Conservation (phyloP, 2,113 vertebrate genomes). For the Lathamus discolor region DNA sequence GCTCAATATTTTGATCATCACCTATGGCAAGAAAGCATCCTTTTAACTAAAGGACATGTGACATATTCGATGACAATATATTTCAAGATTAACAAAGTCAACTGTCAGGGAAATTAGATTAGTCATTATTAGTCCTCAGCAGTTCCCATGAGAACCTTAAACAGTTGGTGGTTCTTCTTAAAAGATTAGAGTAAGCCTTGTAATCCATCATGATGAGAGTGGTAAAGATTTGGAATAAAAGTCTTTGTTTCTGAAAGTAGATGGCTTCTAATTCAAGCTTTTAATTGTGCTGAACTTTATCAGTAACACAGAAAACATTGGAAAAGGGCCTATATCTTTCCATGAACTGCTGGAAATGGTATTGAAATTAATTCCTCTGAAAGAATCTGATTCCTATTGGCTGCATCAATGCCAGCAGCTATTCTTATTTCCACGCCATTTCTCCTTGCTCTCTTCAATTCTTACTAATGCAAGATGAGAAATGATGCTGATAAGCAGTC, state of each 20-base stretch:
- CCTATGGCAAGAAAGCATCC: background rate
- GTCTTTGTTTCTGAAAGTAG: conserved; percentile 22
- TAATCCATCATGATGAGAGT: conserved; percentile 68
- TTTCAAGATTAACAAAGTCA: conserved; percentile 56
- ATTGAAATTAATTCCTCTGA: background rate
- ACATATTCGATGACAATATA: conserved; percentile 16
- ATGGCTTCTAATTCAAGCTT: conserved; percentile 18
- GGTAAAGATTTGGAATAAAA: conserved; percentile 49
- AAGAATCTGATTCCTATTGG: background rate
- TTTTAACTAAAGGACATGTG: conserved; percentile 51
- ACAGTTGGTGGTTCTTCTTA: conserved; percentile 34
- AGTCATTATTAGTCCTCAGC: conserved; percentile 20
- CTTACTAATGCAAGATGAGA: background rate
- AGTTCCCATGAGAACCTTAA: conserved; percentile 62
- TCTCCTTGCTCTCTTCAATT: background rate
- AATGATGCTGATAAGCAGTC: background rate
- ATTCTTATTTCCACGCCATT: conserved; percentile 8
- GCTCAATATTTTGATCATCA: background rate
- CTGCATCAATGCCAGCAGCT: background rate
- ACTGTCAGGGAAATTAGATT: conserved; percentile 48
- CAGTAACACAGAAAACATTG: background rate
- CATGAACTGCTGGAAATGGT: background rate
- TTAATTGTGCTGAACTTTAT: conserved; percentile 6
- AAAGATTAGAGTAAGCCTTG: conserved; percentile 64
- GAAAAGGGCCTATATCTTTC: background rate